A percentile compares a stretch with the other conserved stretches of the same genome.
Evolutionary conservation across 2,113 vertebrate genomes (phyloP).

Genomic region (Thermophis baileyi): DNA sequence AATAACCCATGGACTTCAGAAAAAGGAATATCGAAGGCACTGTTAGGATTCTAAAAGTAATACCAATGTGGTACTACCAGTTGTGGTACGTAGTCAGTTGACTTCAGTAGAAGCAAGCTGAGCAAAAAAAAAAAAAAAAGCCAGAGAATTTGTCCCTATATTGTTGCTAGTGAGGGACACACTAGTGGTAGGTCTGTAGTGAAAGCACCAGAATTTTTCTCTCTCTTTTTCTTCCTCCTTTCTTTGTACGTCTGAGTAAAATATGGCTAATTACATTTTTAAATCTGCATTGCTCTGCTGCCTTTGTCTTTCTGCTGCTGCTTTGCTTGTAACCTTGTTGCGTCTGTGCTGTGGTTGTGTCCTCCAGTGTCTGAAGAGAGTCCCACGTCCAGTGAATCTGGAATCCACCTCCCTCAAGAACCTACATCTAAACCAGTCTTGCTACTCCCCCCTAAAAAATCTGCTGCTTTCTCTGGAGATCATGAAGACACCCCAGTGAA

Average conservation of each 20-base stretch:
- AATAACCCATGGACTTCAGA: rapidly evolving
- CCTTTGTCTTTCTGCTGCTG: slow-evolving; percentile 41
- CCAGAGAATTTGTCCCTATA: background rate
- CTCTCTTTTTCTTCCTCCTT: background rate
- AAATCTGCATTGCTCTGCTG: slow-evolving; percentile 46
- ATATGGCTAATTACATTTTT: slow-evolving; percentile 25
- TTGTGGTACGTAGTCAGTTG: background rate
- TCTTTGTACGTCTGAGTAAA: slow-evolving; percentile 33
- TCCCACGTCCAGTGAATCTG: slow-evolving; percentile 82
- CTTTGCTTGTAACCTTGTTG: slow-evolving; percentile 72
- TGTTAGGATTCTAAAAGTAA: background rate
- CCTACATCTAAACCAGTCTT: slow-evolving; percentile 85
- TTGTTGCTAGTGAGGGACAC: slow-evolving; percentile 6
- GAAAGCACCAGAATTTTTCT: slow-evolving; percentile 4
- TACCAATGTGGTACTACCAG: background rate
- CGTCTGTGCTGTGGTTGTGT: slow-evolving; percentile 77
- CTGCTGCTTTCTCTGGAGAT: slow-evolving; percentile 83
- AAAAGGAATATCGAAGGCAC: slow-evolving; percentile 7
- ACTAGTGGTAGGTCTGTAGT: slow-evolving; percentile 22
- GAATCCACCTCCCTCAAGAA: slow-evolving; percentile 87
- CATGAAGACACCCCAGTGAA: slow-evolving; percentile 89
- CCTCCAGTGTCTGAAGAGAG: slow-evolving; percentile 88
- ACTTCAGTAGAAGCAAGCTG: background rate
- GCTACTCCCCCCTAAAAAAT: slow-evolving; percentile 89
- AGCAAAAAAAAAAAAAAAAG: rapidly evolving